These are phyloP conservation scores for Scaptomyza flava DNA, from an alignment of 2,888 invertebrate genomes.

Conservation along the genomic window DNA sequence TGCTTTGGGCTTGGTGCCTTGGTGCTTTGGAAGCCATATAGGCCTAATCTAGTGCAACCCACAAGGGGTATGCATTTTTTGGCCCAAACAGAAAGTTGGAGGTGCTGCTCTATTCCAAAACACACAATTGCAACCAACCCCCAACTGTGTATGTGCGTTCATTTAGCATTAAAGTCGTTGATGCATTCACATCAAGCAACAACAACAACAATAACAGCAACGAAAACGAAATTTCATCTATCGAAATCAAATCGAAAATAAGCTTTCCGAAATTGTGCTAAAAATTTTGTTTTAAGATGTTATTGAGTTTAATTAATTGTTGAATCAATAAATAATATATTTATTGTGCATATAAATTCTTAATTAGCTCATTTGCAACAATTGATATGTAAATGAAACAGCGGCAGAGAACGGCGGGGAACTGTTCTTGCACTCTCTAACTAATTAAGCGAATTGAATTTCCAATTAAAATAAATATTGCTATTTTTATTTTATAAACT, in stretches of 20 bases:
- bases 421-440: neutral
- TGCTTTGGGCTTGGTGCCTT: no score
- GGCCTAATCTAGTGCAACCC: slow-evolving; percentile 41
- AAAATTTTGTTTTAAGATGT: neutral
- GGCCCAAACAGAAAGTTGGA: slow-evolving; percentile 6
- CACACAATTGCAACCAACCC: neutral
- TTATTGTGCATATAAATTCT: neutral
- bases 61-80: slow-evolving; percentile 17
- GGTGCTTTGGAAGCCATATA: slow-evolving; percentile 7
- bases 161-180: slow-evolving; percentile 10
- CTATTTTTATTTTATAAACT: neutral
- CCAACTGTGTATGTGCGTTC: neutral
- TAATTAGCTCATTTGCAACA: neutral
- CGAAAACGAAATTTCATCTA: neutral
- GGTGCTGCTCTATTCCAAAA: neutral
- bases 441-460: slow-evolving; percentile 2
- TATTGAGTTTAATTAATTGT: neutral
- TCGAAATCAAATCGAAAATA: slow-evolving; percentile 1
- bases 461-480: neutral
- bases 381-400: neutral
- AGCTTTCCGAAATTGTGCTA: neutral
- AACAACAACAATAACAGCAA: slow-evolving; percentile 4
- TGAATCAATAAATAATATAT: neutral
- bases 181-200: slow-evolving; percentile 7
- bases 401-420: neutral